Base-by-base conservation (phyloP, 2,797 vertebrate genomes). In the Gymnocypris eckloni region DNA sequence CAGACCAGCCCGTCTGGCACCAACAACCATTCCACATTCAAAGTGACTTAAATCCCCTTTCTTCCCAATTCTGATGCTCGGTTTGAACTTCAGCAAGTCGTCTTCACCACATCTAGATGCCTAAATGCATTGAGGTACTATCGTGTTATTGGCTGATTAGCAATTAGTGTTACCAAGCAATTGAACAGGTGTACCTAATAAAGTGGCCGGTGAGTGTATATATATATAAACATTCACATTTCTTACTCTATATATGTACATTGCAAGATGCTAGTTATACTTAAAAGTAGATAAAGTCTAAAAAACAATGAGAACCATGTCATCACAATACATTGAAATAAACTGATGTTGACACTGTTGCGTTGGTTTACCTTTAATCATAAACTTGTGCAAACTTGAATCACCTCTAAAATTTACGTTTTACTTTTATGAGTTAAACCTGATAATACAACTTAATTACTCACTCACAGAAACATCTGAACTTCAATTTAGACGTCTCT, bases 401-500 rank as follows among this genome's bases (percentile, higher is more conserved):
- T 75, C 81, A 75, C 43, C 81, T 48, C 54, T 83, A 50, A 48
- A 25, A 50, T 66, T 20, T 83, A n/a, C 41, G 4, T 64, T 61
- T 61, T 64, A 75, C 28, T 61, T 22, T 33, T n/a, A 72, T 4
- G 18, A 61, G 52, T 69, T 73, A 56, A 50, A 52, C 33, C 66
- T 71, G 69, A 73, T 16, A 16, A 61, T 61, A 61, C 45, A 73
- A n/a, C 18, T 4, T 22, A 33, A n/a, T 75, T n/a, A 78, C 76
- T 43, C 76, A 43, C 39, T 61, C 22, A 4, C 43, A n/a, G 59
- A 83, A 45, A 73, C 54, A 45, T 73, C 50, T 43, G 52, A 73
- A 48, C 70, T 28, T 73, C 16, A 22, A 12, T 73, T 82, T 43
- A 48, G 16, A 81, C 54, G 22, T 73, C n/a, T 56, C 25, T 72